Evolutionary conservation across 2,113 vertebrate species (phyloP).

Genomic region (Sterna hirundo): DNA sequence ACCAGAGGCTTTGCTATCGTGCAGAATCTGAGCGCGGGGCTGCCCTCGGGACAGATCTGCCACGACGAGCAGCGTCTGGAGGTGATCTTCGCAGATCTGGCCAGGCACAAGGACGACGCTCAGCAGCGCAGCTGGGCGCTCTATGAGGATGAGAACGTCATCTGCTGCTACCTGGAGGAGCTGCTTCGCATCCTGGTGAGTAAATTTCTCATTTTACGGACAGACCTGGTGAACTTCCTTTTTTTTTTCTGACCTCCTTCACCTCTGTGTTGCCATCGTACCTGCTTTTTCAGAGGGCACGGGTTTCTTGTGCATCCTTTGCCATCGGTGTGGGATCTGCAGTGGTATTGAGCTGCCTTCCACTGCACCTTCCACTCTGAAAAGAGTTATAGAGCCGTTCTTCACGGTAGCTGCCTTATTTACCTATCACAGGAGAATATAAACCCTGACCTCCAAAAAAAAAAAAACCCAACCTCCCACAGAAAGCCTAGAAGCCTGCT

Average conservation of each 20-base stretch:
- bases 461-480: not conserved
- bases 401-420: not conserved
- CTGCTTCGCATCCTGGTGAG: constrained; percentile 92
- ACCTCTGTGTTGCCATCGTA: not conserved
- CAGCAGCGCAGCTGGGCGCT: constrained; percentile 94
- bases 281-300: not conserved
- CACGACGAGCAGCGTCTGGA: constrained; percentile 94
- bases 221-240: not conserved
- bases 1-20: not conserved
- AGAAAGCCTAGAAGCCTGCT: not conserved
- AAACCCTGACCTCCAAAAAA: not conserved
- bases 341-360: not conserved
- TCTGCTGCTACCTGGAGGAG: constrained; percentile 84
- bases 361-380: not conserved
- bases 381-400: not conserved
- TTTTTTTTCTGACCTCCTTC: not conserved
- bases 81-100: constrained; percentile 93
- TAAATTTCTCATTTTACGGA: not conserved
- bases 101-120: constrained; percentile 89
- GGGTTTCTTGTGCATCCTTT: not conserved
- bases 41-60: constrained; percentile 94
- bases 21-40: constrained; percentile 82
- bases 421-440: not conserved
- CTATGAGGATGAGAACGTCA: constrained; percentile 81
- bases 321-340: not conserved